These are phyloP conservation scores for Atrina japonica DNA, from an alignment of 2,888 invertebrate species.

Conservation along the genomic window DNA sequence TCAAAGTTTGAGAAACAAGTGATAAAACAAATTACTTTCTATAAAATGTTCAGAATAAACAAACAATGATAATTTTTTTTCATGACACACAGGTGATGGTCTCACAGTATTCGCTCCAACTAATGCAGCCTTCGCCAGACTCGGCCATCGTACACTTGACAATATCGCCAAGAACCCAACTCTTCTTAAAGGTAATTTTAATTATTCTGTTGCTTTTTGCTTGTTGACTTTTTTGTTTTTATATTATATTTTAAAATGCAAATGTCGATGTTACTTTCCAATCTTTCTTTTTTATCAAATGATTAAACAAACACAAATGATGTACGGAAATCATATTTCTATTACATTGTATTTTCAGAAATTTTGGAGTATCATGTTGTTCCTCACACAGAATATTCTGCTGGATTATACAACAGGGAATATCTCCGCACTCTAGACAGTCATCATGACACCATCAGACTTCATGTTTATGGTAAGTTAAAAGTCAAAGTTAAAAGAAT, in stretches of 20 bases:
- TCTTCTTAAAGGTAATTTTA: conserved; percentile 44
- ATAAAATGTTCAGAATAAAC: too few relatives aligned
- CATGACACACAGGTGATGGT: conserved; percentile 35
- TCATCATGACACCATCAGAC: conserved; percentile 33
- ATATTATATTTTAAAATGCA: too few relatives aligned
- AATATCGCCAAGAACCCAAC: conserved; percentile 38
- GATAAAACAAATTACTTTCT: too few relatives aligned
- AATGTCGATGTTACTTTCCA: too few relatives aligned
- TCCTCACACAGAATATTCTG: conserved; percentile 52
- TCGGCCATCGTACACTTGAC: conserved; percentile 38
- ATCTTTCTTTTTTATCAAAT: too few relatives aligned
- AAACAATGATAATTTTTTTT: too few relatives aligned
- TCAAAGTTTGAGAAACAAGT: too few relatives aligned
- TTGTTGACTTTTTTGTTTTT: too few relatives aligned
- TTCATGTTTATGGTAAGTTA: conserved; percentile 28
- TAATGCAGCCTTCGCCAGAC: conserved; percentile 50
- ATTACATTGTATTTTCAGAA: conserved; percentile 13
- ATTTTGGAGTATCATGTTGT: conserved; percentile 58
- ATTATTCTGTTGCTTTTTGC: too few relatives aligned
- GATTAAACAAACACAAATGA: too few relatives aligned
- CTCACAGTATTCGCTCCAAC: conserved; percentile 54
- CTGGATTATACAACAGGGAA: conserved; percentile 51
- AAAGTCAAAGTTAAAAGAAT: too few relatives aligned
- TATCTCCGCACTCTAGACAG: conserved; percentile 40
- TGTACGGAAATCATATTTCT: too few relatives aligned